A percentile compares a stretch with the other conserved stretches of the same genome.
These are phyloP conservation scores for Phoenicopterus ruber DNA, from an alignment of 2,113 vertebrate species.

Conservation along the genomic window DNA sequence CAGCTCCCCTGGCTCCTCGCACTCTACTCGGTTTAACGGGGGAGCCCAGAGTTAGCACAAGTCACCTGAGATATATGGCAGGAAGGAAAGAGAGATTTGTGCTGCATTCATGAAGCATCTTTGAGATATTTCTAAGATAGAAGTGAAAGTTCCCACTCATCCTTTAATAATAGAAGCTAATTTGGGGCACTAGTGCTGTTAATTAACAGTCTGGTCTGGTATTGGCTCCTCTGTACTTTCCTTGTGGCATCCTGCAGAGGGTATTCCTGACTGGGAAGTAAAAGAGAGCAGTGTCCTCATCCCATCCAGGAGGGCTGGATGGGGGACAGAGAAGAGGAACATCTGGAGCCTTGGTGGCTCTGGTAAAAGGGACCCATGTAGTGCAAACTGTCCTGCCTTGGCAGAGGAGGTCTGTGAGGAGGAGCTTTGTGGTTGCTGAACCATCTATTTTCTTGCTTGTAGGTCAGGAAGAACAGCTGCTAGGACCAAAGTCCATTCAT, in stretches of 20 bases:
- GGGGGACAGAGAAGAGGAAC: background rate
- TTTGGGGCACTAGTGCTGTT: background rate
- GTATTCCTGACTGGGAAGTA: background rate
- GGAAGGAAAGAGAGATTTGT: background rate
- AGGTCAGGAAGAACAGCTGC: background rate
- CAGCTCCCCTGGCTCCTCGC: background rate
- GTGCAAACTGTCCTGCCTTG: background rate
- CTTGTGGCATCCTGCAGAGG: background rate
- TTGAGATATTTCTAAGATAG: background rate
- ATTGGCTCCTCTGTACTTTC: background rate
- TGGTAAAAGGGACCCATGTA: background rate
- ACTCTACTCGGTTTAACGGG: background rate
- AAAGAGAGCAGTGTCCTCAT: background rate
- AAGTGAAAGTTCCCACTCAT: background rate
- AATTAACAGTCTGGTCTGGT: background rate
- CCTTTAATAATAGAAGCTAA: background rate
- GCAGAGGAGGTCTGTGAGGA: background rate
- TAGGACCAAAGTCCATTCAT: background rate
- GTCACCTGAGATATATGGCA: background rate
- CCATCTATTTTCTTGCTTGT: background rate
- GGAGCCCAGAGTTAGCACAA: background rate
- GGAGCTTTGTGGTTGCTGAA: background rate
- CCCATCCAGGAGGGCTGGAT: background rate
- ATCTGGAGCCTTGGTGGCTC: background rate
- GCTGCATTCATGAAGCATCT: background rate